Percentiles rank a stretch among this genome's conserved stretches.
Evolutionary conservation across 2,797 vertebrate species (phyloP).

Genomic region (Delichon dasypus): DNA sequence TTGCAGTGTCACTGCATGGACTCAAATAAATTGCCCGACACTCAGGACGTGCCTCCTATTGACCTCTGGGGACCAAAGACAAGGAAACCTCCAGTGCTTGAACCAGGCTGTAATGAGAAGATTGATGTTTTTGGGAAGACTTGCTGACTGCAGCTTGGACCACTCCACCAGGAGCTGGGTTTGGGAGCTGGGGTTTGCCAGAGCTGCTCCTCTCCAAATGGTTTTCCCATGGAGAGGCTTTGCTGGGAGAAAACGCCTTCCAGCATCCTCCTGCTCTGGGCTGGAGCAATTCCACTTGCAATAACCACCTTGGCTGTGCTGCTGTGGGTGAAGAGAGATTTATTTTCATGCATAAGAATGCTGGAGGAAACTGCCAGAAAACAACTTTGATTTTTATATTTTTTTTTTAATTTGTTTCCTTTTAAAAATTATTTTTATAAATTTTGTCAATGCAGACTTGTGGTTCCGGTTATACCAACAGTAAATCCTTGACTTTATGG

Average conservation of each 20-base stretch:
- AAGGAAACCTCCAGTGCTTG: not conserved
- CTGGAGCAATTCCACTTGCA: not conserved
- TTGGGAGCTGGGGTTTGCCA: not conserved
- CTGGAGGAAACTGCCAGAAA: not conserved
- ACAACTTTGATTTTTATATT: not conserved
- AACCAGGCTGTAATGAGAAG: not conserved
- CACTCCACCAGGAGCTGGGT: not conserved
- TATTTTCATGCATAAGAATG: not conserved
- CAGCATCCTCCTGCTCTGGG: not conserved
- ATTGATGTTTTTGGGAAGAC: not conserved
- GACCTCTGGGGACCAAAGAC: slow-evolving; percentile 4
- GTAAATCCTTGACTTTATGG: not conserved
- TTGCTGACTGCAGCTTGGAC: not conserved
- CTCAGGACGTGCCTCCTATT: not conserved
- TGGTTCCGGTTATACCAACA: not conserved
- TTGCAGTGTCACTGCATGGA: not conserved
- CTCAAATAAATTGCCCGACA: slow-evolving; percentile 24
- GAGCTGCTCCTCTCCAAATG: not conserved
- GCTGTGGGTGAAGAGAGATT: not conserved
- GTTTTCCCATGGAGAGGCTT: not conserved
- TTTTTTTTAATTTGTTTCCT: not conserved
- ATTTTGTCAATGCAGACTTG: not conserved
- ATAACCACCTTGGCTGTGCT: not conserved
- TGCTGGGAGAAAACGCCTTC: not conserved
- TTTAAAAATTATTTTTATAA: rapidly evolving